A percentile compares a stretch with the other conserved stretches of the same genome.
Evolutionary conservation across 2,888 invertebrate species (phyloP).

Genomic region (Dryadula phaetusa): DNA sequence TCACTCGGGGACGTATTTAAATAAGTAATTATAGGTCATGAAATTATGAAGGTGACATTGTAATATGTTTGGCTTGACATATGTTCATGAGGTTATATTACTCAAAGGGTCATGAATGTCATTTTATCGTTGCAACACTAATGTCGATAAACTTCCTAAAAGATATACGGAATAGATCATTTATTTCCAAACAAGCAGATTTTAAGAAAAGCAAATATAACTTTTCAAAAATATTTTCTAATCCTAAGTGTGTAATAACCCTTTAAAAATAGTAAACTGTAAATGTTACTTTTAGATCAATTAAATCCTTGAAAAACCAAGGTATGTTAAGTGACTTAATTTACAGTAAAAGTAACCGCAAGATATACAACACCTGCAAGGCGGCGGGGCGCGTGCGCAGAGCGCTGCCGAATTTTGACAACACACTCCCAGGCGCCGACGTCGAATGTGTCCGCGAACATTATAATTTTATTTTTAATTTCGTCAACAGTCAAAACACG

Average conservation of each 20-base stretch:
- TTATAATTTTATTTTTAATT: constrained; percentile 48
- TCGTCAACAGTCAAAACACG: constrained; percentile 41
- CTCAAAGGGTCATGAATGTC: constrained; percentile 53
- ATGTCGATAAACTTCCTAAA: constrained; percentile 22
- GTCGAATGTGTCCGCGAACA: constrained; percentile 48
- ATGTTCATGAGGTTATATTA: constrained; percentile 49
- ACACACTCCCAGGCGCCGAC: constrained; percentile 45
- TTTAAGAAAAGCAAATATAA: too few relatives aligned
- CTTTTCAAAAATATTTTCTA: too few relatives aligned
- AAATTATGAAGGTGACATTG: constrained; percentile 36
- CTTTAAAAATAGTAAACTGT: too few relatives aligned
- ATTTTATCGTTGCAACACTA: constrained; percentile 45
- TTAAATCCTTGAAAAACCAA: background rate
- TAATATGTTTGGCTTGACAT: constrained; percentile 34
- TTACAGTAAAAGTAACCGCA: constrained; percentile 30
- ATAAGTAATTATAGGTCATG: constrained; percentile 37
- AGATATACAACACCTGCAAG: constrained; percentile 50
- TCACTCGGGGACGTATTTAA: background rate
- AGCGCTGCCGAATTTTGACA: constrained; percentile 55
- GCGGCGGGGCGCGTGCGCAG: constrained; percentile 49
- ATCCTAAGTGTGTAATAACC: too few relatives aligned
- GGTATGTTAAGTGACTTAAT: background rate
- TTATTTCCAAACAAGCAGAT: background rate
- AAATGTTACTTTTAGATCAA: too few relatives aligned
- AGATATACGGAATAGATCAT: background rate